Evolutionary conservation across 2,888 invertebrate genomes (phyloP).

Genomic region (Lithosia quadra): DNA sequence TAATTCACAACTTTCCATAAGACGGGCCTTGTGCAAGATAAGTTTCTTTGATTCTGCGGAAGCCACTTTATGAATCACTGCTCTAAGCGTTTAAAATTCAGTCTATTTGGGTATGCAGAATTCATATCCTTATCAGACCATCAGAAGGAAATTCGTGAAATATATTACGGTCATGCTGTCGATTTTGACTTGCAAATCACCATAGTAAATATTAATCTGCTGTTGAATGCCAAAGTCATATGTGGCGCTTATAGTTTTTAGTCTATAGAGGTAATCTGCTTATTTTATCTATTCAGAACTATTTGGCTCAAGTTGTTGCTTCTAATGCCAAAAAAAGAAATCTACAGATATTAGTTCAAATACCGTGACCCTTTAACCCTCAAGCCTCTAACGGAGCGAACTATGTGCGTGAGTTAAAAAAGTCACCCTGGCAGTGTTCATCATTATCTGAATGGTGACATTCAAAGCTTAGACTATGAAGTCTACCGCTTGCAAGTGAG

Average conservation of each 20-base stretch:
- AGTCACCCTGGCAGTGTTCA: too few species aligned
- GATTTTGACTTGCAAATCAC: conserved; percentile 43
- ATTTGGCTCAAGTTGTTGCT: neutral
- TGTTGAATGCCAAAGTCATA: conserved; percentile 21
- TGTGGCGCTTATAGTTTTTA: neutral
- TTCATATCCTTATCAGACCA: neutral
- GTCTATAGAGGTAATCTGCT: neutral
- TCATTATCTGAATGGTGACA: too few species aligned
- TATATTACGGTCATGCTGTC: neutral
- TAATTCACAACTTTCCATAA: too few species aligned
- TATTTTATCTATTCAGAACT: neutral
- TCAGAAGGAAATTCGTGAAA: neutral
- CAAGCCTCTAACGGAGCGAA: too few species aligned
- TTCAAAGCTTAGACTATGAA: too few species aligned
- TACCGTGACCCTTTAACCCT: too few species aligned
- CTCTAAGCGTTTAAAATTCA: neutral
- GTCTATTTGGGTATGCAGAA: neutral
- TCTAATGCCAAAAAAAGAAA: neutral
- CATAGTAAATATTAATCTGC: conserved; percentile 44
- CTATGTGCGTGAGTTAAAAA: too few species aligned
- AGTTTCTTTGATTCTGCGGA: neutral
- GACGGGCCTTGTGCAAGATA: neutral
- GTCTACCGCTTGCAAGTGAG: too few species aligned
- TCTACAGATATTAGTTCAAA: too few species aligned
- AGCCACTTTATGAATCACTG: too few species aligned